These are phyloP conservation scores for Neoarius graeffei DNA, from an alignment of 2,113 vertebrate species.

Conservation along the genomic window DNA sequence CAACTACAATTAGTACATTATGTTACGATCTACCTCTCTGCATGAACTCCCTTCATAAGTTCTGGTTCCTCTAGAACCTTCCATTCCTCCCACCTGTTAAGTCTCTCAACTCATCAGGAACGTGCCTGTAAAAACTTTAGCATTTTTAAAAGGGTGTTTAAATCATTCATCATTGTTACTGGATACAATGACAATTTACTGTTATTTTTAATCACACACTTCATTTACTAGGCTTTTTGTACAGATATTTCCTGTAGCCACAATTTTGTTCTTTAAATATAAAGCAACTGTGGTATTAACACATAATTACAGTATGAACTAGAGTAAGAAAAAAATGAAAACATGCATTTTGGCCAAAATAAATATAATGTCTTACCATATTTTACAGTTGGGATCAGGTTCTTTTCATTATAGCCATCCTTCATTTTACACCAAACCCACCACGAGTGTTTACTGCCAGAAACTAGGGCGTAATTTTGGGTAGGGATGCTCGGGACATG, in stretches of 20 bases:
- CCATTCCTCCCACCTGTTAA: constrained; percentile 71
- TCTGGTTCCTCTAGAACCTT: constrained; percentile 62
- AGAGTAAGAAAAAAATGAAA: background rate
- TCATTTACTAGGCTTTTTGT: constrained; percentile 4
- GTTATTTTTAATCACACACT: background rate
- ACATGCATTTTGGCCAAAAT: background rate
- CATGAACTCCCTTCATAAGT: constrained; percentile 53
- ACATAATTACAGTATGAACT: background rate
- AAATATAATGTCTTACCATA: background rate
- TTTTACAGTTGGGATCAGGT: no score
- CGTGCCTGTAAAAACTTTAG: constrained; percentile 6
- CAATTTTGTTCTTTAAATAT: background rate
- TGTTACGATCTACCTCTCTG: constrained; percentile 73
- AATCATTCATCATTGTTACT: background rate
- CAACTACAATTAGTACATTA: constrained; percentile 54
- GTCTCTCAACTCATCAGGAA: constrained; percentile 4
- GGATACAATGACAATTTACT: background rate
- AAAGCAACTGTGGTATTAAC: background rate
- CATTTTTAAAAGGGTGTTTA: background rate
- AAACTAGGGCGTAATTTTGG: no score
- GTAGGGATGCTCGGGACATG: no score
- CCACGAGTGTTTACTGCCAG: no score
- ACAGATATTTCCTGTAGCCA: constrained; percentile 16
- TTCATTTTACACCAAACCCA: no score
- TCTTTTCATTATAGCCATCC: no score